phyloP scores from a whole-genome alignment of 2,888 invertebrate genomes.

The Beris morrisii region DNA sequence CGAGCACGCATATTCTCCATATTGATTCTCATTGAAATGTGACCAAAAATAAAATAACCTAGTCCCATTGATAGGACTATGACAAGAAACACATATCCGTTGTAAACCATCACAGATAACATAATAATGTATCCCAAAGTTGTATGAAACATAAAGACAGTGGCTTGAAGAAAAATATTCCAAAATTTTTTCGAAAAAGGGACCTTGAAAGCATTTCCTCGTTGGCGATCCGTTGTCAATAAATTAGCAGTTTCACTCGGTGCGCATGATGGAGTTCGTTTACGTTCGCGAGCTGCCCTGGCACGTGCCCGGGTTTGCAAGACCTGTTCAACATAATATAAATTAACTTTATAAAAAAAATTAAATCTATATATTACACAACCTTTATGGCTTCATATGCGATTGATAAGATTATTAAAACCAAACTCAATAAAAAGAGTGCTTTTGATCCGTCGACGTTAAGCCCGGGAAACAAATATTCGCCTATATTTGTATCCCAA shows the following conservation, averaged over 20 bases:
- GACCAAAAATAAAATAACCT: conserved; percentile 63
- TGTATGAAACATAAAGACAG: conserved; percentile 54
- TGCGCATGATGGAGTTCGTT: conserved; percentile 40
- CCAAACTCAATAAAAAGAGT: conserved; percentile 63
- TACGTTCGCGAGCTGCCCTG: conserved; percentile 43
- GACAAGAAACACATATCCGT: conserved; percentile 67
- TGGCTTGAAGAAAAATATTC: conserved; percentile 39
- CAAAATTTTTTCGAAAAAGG: conserved; percentile 35
- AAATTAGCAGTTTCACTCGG: conserved; percentile 44
- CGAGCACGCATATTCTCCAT: conserved; percentile 58
- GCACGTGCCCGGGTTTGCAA: conserved; percentile 42
- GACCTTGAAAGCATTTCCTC: neutral
- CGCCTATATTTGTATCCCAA: conserved; percentile 65
- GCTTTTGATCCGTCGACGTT: conserved; percentile 59
- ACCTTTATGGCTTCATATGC: conserved; percentile 65
- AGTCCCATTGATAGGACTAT: conserved; percentile 65
- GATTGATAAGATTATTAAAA: conserved; percentile 62
- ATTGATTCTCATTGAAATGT: conserved; percentile 59
- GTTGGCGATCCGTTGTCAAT: conserved; percentile 34
- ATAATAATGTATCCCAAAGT: conserved; percentile 70
- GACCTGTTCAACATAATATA: conserved; percentile 38
- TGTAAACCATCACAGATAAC: conserved; percentile 74
- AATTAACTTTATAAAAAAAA: neutral
- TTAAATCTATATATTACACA: no score
- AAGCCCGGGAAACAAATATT: conserved; percentile 67